Evolutionary conservation across 2,113 vertebrate genomes (phyloP).

Genomic region (Antigone vipio): DNA sequence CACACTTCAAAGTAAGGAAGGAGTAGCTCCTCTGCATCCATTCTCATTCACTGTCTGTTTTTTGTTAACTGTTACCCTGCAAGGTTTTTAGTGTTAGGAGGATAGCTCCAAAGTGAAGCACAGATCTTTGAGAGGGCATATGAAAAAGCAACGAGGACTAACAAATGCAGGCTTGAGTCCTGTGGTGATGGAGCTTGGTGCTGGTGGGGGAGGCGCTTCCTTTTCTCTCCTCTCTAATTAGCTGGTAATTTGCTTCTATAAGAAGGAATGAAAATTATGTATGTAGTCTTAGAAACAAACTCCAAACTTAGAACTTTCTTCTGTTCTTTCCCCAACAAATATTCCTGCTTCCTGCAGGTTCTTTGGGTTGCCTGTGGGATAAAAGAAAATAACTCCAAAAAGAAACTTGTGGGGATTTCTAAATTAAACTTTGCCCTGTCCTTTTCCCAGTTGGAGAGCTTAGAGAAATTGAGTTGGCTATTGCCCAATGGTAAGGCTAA

Average conservation of each 20-base stretch:
- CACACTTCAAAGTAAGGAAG: neutral
- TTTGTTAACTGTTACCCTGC: neutral
- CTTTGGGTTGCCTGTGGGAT: slow-evolving; percentile 5
- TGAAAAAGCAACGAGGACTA: neutral
- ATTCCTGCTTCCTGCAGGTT: slow-evolving; percentile 29
- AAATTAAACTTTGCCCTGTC: slow-evolving; percentile 49
- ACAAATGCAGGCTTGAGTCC: neutral
- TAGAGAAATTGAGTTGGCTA: slow-evolving; percentile 39
- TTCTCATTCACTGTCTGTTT: neutral
- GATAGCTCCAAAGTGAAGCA: neutral
- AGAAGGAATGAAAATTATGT: slow-evolving; percentile 28
- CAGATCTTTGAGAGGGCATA: neutral
- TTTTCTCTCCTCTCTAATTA: slow-evolving; percentile 22
- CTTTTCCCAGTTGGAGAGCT: slow-evolving; percentile 51
- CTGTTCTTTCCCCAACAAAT: neutral
- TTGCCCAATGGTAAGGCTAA: slow-evolving; percentile 47
- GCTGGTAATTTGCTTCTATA: neutral
- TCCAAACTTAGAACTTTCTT: neutral
- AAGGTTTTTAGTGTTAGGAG: neutral
- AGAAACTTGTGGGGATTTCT: slow-evolving; percentile 21
- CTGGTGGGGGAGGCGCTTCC: neutral
- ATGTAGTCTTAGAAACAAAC: neutral
- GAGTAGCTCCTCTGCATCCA: neutral
- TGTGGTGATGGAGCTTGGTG: neutral
- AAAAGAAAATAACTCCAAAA: slow-evolving; percentile 11